Base-by-base conservation (phyloP, 2,797 vertebrate genomes). In the Apogon talboti region DNA sequence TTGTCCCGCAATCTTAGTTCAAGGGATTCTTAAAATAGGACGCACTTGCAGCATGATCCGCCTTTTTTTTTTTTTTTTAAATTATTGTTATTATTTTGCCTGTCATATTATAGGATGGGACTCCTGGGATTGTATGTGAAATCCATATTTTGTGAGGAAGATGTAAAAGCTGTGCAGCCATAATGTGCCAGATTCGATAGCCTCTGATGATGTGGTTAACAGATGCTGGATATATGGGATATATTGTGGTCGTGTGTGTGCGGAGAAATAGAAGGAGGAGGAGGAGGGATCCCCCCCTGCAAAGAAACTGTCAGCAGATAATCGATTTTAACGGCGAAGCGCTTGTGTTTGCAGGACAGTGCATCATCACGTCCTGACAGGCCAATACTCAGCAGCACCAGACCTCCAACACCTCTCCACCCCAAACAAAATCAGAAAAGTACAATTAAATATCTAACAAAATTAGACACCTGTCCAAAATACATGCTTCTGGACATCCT, bases 131-230 rank as follows among this genome's bases (percentile, higher is more conserved):
- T n/a, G n/a, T n/a, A n/a, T n/a, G n/a, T 30, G 37, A 73, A 78
- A 80, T 61, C 43, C 43, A 58, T 61, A 63, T 54, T 41, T 10
- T 54, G 4, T 55, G 38, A 40, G 12, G 51, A 24, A 18, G 19
- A 55, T 21, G 6, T 19, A 24, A 10, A n/a, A n/a, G n/a, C n/a
- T n/a, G n/a, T n/a, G n/a, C n/a, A n/a, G n/a, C n/a, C n/a, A n/a
- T n/a, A 44, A 63, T 11, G 54, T 7, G 50, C 48, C 5, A 6
- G 76, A 48, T 67, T 42, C 35, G 55, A 2, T 71, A 74, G 67
- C 63, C 64, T 59, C 46, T 71, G 70, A 86, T 74, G 79, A 87
- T 84, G 85, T 85, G 80, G 73, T 63, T 79, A 86, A 84, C 86
- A 84, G 83, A 86, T 85, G 82, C 80, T 52, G 58, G 54, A 12